Percentiles rank a stretch among this genome's conserved stretches.
These are phyloP conservation scores for Eutolmus rufibarbis DNA, from an alignment of 2,888 invertebrate genomes.

Conservation along the genomic window DNA sequence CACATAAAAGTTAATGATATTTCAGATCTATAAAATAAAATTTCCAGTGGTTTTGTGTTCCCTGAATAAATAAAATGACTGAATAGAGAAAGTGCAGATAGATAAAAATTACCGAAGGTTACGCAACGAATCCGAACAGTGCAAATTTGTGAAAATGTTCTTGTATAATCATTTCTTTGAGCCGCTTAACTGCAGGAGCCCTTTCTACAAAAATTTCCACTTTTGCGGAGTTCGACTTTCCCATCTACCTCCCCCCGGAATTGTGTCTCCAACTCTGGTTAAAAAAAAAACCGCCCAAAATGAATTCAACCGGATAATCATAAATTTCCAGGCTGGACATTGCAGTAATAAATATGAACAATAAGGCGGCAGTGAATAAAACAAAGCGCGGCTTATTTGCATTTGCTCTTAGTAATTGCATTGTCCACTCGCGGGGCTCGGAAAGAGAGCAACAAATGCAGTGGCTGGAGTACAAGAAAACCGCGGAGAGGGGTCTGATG, in stretches of 20 bases:
- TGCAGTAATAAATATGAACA: neutral
- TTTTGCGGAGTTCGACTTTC: neutral
- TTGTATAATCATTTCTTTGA: neutral
- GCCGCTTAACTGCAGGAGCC: neutral
- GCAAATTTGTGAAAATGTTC: neutral
- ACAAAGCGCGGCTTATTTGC: neutral
- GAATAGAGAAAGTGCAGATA: neutral
- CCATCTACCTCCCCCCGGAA: neutral
- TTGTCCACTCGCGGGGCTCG: neutral
- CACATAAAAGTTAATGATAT: neutral
- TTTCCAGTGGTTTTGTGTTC: neutral
- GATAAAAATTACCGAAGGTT: neutral
- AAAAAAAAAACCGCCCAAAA: neutral
- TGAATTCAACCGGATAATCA: conserved; percentile 3
- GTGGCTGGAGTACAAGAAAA: neutral
- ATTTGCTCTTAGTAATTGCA: neutral
- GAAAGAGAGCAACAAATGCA: neutral
- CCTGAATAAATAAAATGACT: neutral
- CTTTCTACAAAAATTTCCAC: neutral
- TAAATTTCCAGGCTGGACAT: neutral
- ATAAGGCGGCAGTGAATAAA: neutral
- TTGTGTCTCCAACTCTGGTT: neutral
- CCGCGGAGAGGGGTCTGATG: neutral
- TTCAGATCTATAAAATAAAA: neutral
- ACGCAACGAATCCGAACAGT: neutral